Percentiles rank a stretch among this genome's conserved stretches.
Conservation (phyloP, 1,140 invertebrate species). For the Glossosoma conforme region DNA sequence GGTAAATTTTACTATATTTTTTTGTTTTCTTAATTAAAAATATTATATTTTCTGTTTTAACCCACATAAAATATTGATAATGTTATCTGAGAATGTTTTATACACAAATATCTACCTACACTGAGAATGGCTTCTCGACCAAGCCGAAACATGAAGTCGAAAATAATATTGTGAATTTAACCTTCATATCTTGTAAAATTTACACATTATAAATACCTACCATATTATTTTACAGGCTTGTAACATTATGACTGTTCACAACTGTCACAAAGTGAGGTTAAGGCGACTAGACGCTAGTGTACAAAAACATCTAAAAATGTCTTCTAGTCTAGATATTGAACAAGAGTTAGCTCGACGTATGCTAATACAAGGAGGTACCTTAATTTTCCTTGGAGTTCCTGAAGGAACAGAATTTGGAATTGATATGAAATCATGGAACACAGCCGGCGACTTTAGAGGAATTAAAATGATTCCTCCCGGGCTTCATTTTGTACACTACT, state of each 20-base stretch:
- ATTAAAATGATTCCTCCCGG: constrained; percentile 99
- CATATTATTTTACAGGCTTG: background rate
- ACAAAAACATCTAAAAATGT: constrained; percentile 8
- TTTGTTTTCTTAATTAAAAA: no score
- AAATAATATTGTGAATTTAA: no score
- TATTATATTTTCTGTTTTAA: no score
- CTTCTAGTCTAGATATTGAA: constrained; percentile 59
- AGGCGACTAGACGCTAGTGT: no score
- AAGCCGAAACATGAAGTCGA: no score
- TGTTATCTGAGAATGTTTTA: no score
- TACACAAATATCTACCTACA: no score
- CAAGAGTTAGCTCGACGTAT: constrained; percentile 71
- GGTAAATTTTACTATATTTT: no score
- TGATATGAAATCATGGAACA: constrained; percentile 90
- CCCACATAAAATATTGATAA: no score
- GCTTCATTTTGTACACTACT: constrained; percentile 91
- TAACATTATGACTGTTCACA: background rate
- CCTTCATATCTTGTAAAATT: background rate
- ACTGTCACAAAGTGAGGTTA: no score
- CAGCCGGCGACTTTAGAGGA: constrained; percentile 88
- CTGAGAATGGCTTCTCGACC: no score
- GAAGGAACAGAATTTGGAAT: constrained; percentile 92
- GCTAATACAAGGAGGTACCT: constrained; percentile 74
- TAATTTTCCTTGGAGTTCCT: constrained; percentile 81
- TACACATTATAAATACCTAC: no score